Percentiles rank a stretch among this genome's conserved stretches.
Evolutionary conservation across 1,140 invertebrate species (phyloP).

Genomic region (Teleogryllus occipitalis): DNA sequence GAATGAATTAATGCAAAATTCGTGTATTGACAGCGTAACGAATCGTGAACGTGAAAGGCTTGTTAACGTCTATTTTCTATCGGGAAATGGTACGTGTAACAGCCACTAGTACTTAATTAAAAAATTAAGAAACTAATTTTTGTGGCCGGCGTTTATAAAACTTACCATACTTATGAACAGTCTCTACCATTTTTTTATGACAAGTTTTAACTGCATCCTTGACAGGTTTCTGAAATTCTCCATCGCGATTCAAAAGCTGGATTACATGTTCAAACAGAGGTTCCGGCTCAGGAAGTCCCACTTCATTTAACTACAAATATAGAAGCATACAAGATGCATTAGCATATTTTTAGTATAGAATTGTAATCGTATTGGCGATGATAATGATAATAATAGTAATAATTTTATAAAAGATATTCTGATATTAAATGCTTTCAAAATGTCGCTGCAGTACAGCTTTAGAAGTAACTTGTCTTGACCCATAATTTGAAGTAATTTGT

Average conservation of each 20-base stretch:
- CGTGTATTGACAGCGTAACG: not conserved
- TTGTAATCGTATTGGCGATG: not conserved
- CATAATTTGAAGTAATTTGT: too few relatives aligned
- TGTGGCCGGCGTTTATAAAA: not conserved
- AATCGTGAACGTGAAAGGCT: not conserved
- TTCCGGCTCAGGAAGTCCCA: not conserved
- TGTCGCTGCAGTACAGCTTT: too few relatives aligned
- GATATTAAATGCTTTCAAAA: too few relatives aligned
- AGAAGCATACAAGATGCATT: not conserved
- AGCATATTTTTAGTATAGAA: not conserved
- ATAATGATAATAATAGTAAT: not conserved
- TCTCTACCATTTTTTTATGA: not conserved
- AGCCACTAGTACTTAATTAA: too few relatives aligned
- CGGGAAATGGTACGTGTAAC: too few relatives aligned
- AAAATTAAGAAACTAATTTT: too few relatives aligned
- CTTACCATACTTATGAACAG: not conserved
- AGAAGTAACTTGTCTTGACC: too few relatives aligned
- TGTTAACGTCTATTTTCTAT: too few relatives aligned
- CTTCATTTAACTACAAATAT: not conserved
- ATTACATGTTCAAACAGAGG: not conserved
- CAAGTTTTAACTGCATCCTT: not conserved
- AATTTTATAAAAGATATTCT: too few relatives aligned
- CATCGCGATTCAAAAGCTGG: not conserved
- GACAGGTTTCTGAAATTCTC: not conserved
- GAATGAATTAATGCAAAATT: not conserved